Conservation (phyloP, 2,797 vertebrate genomes). For the Enteromius mattozi region DNA sequence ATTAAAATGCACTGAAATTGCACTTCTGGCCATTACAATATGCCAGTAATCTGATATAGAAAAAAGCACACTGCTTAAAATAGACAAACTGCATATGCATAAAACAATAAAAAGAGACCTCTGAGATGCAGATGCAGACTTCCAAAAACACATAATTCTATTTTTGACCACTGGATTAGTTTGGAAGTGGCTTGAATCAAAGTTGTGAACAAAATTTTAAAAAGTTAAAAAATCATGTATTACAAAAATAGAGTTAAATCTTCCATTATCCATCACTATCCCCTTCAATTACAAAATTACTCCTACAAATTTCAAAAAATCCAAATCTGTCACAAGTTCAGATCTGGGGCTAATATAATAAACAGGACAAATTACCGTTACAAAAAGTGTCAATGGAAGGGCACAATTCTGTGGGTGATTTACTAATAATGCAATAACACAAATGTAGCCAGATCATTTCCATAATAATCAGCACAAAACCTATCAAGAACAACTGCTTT, state of each 20-base stretch:
- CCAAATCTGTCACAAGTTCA: background rate
- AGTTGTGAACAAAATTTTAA: background rate
- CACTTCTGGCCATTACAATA: background rate
- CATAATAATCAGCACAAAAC: background rate
- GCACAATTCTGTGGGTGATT: too few relatives aligned
- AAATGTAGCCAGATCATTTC: background rate
- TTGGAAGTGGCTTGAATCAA: background rate
- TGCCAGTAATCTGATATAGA: background rate
- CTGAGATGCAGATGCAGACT: background rate
- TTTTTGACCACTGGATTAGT: background rate
- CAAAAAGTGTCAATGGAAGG: too few relatives aligned
- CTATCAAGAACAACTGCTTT: background rate
- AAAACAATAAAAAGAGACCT: too few relatives aligned
- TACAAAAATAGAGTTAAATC: background rate
- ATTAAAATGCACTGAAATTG: background rate
- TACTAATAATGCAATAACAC: too few relatives aligned
- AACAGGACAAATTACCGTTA: too few relatives aligned
- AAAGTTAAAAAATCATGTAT: too few relatives aligned
- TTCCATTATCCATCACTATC: background rate
- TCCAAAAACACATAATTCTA: background rate
- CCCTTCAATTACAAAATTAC: background rate
- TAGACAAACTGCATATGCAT: too few relatives aligned
- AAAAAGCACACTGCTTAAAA: background rate
- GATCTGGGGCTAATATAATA: background rate
- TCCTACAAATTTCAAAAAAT: background rate